Percentiles rank a stretch among this genome's conserved stretches.
These are phyloP conservation scores for Strigops habroptila DNA, from an alignment of 2,113 vertebrate species.

Conservation along the genomic window DNA sequence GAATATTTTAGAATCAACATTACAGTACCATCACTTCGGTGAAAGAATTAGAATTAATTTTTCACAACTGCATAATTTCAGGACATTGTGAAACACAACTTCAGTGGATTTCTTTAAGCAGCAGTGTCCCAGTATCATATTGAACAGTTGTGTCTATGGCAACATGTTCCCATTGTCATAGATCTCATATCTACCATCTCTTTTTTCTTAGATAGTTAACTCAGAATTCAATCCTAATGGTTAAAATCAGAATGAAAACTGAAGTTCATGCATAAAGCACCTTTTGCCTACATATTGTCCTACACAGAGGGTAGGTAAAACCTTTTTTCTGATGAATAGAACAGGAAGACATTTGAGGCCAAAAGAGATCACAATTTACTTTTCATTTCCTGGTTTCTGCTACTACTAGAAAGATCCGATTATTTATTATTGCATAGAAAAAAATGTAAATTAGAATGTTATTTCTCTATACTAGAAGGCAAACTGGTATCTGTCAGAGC, in stretches of 20 bases:
- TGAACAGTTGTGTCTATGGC: constrained; percentile 72
- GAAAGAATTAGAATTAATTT: constrained; percentile 62
- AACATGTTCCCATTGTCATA: constrained; percentile 58
- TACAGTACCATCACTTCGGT: not conserved
- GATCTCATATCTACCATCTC: constrained; percentile 32
- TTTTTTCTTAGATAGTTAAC: constrained; percentile 30
- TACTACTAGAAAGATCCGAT: not conserved
- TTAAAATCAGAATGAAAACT: constrained; percentile 45
- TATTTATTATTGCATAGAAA: not conserved
- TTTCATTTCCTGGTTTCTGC: not conserved
- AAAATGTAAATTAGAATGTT: not conserved
- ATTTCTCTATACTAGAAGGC: not conserved
- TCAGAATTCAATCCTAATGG: constrained; percentile 21
- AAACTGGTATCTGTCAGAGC: not conserved
- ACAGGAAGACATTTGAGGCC: not conserved
- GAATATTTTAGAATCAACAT: constrained; percentile 41
- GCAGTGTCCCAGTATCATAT: constrained; percentile 24
- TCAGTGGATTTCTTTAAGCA: constrained; percentile 45
- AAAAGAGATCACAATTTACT: not conserved
- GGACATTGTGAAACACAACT: constrained; percentile 48
- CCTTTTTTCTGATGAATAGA: not conserved
- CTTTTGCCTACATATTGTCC: not conserved
- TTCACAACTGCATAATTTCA: constrained; percentile 59
- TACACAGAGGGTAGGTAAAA: not conserved
- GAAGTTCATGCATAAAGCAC: not conserved